Conservation (phyloP, 2,888 invertebrate genomes). For the Eugnorisma glareosa region DNA sequence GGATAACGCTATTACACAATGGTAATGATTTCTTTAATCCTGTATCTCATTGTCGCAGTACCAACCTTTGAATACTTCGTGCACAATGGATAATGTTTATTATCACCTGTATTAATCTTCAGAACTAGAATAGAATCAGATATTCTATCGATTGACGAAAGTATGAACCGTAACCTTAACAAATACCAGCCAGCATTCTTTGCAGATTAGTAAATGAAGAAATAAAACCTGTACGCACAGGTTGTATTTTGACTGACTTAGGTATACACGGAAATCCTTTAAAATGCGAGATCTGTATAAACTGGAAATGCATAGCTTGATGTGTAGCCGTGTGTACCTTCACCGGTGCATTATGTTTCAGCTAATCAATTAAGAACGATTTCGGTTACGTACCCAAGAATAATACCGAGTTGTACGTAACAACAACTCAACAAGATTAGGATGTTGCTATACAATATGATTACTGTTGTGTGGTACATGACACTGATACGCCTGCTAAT, state of each 20-base stretch:
- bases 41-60: slow-evolving; percentile 66
- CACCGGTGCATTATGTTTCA: slow-evolving; percentile 34
- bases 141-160: slow-evolving; percentile 45
- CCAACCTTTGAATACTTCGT: slow-evolving; percentile 72
- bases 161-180: slow-evolving; percentile 44
- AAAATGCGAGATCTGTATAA: too few species aligned
- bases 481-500: slow-evolving; percentile 4
- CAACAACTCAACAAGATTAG: slow-evolving; percentile 16
- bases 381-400: slow-evolving; percentile 7
- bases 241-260: slow-evolving; percentile 23
- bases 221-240: slow-evolving; percentile 27
- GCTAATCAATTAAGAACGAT: slow-evolving; percentile 36
- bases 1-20: slow-evolving; percentile 59
- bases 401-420: slow-evolving; percentile 9
- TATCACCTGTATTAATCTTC: slow-evolving; percentile 74
- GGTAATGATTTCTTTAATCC: slow-evolving; percentile 68
- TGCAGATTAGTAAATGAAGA: slow-evolving; percentile 39
- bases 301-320: too few species aligned
- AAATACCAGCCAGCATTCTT: slow-evolving; percentile 46
- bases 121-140: slow-evolving; percentile 38
- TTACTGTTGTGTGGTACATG: not conserved
- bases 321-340: too few species aligned
- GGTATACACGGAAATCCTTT: too few species aligned
- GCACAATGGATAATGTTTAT: slow-evolving; percentile 74
- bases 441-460: slow-evolving; percentile 18